Evolutionary conservation across 2,113 vertebrate species (phyloP).

Genomic region (Colinus virginianus): DNA sequence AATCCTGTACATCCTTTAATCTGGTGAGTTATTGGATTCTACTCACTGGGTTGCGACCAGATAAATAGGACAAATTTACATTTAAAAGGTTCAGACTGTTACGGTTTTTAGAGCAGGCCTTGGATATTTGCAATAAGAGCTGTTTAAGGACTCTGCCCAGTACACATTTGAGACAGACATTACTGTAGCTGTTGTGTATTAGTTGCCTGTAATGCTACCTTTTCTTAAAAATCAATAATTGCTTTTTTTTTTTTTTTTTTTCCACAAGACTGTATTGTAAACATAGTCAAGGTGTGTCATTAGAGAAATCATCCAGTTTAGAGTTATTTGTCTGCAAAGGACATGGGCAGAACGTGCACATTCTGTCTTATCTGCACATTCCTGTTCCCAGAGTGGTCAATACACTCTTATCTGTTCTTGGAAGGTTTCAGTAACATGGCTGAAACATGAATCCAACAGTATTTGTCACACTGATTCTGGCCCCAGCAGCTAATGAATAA

Average conservation of each 20-base stretch:
- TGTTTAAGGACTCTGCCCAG: constrained; percentile 46
- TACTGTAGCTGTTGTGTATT: constrained; percentile 28
- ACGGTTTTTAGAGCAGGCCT: constrained; percentile 31
- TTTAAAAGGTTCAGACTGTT: constrained; percentile 61
- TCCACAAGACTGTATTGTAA: background rate
- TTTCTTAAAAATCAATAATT: constrained; percentile 40
- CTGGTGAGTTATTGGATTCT: constrained; percentile 69
- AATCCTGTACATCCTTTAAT: constrained; percentile 63
- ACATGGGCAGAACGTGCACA: constrained; percentile 5
- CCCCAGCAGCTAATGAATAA: constrained; percentile 9
- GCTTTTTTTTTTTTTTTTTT: constrained; percentile 42
- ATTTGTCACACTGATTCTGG: background rate
- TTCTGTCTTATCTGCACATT: constrained; percentile 25
- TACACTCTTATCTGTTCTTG: constrained; percentile 26
- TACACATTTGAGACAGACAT: constrained; percentile 24
- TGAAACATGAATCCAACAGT: constrained; percentile 5
- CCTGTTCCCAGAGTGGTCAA: constrained; percentile 1
- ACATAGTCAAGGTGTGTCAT: background rate
- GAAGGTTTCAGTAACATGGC: background rate
- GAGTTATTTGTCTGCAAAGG: constrained; percentile 14
- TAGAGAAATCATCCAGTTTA: constrained; percentile 1
- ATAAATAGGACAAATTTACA: constrained; percentile 68
- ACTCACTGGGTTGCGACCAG: constrained; percentile 57
- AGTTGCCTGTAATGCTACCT: constrained; percentile 8
- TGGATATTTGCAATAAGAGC: constrained; percentile 54